Evolutionary conservation across 2,113 vertebrate species (phyloP).

Genomic region (Corythornis cristatus): DNA sequence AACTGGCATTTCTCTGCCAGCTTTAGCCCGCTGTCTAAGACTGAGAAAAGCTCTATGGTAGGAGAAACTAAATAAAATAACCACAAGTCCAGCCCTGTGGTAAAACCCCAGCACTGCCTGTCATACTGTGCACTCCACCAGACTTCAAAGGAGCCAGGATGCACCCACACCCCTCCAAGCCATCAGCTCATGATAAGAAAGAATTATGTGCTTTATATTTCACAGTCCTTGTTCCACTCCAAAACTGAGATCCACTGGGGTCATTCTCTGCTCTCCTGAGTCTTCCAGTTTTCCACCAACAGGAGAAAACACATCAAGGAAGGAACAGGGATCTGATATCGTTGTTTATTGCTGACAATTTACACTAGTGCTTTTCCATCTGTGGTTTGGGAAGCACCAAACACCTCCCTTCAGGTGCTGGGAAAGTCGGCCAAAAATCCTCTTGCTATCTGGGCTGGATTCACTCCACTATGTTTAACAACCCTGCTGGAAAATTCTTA

Average conservation of each 20-base stretch:
- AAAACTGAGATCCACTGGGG: not conserved
- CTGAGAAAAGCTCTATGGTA: not conserved
- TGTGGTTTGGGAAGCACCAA: not conserved
- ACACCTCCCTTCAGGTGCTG: not conserved
- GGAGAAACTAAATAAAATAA: not conserved
- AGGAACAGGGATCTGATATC: not conserved
- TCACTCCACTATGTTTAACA: not conserved
- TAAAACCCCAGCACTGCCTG: not conserved
- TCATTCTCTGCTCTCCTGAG: not conserved
- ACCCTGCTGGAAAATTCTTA: not conserved
- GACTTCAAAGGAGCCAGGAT: not conserved
- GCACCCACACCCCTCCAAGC: not conserved
- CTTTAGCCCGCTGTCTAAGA: not conserved
- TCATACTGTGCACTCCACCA: not conserved
- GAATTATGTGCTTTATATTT: not conserved
- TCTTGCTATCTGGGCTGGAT: not conserved
- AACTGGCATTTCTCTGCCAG: not conserved
- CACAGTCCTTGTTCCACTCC: fast-evolving
- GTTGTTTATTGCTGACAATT: not conserved
- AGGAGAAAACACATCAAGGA: not conserved
- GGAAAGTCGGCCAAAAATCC: not conserved
- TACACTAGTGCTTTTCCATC: not conserved
- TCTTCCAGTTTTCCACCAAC: not conserved
- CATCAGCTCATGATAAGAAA: not conserved
- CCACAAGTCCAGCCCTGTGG: not conserved